Evolutionary conservation across 1,140 invertebrate species (phyloP).

Genomic region (Papilio helenus): DNA sequence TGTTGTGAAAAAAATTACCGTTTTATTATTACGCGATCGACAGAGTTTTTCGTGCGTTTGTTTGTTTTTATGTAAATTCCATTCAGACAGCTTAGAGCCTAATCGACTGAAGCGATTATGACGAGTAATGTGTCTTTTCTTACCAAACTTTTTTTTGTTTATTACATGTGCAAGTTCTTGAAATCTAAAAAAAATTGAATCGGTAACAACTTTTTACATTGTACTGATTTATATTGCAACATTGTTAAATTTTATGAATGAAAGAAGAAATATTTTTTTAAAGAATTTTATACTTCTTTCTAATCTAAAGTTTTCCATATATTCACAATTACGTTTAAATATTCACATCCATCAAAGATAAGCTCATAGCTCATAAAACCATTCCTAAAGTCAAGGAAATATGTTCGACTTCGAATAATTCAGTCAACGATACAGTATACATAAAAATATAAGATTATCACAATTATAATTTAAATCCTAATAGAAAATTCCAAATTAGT

Average conservation of each 20-base stretch:
- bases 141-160: no score
- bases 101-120: no score
- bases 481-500: conserved; percentile 18
- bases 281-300: neutral
- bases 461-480: conserved; percentile 20
- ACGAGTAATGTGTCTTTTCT: no score
- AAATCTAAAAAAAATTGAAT: no score
- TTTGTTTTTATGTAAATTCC: no score
- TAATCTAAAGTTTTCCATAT: neutral
- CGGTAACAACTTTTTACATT: no score
- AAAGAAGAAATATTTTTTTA: neutral
- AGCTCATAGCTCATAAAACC: conserved; percentile 17
- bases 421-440: neutral
- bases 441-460: conserved; percentile 10
- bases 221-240: neutral
- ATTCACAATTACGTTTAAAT: neutral
- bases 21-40: no score
- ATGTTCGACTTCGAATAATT: neutral
- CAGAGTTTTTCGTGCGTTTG: no score
- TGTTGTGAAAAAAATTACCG: neutral
- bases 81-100: no score
- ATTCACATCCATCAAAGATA: neutral
- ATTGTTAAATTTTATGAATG: neutral
- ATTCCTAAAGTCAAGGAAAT: neutral
- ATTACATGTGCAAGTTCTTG: no score